phyloP scores from a whole-genome alignment of 2,113 vertebrate species.

The Alligator sinensis region DNA sequence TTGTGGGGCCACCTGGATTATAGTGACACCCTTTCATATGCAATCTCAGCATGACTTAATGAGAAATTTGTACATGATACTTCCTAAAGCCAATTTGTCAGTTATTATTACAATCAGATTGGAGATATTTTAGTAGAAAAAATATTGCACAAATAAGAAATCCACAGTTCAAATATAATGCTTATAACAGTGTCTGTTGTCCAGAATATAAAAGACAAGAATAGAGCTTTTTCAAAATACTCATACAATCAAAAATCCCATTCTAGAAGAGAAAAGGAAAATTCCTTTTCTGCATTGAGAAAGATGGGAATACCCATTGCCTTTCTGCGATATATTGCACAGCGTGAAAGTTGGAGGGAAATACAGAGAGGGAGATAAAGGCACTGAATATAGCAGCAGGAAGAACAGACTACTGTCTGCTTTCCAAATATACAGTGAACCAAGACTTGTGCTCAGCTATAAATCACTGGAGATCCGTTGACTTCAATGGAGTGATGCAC shows the following conservation, averaged over 20 bases:
- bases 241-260: neutral
- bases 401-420: neutral
- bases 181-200: accelerated
- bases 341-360: neutral
- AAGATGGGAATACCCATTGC: neutral
- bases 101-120: neutral
- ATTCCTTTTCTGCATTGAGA: neutral
- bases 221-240: neutral
- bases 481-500: neutral
- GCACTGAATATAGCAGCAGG: neutral
- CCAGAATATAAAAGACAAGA: neutral
- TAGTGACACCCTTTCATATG: neutral
- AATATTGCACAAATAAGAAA: neutral
- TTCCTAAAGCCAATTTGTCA: neutral
- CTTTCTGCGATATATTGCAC: neutral
- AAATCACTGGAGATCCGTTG: neutral
- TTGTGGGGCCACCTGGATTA: neutral
- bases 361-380: neutral
- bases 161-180: neutral
- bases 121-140: neutral
- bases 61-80: neutral
- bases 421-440: neutral
- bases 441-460: neutral
- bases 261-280: neutral
- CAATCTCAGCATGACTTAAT: neutral